Percentiles rank a stretch among this genome's conserved stretches.
These are phyloP conservation scores for Syngnathoides biaculeatus DNA, from an alignment of 2,113 vertebrate species.

Conservation along the genomic window DNA sequence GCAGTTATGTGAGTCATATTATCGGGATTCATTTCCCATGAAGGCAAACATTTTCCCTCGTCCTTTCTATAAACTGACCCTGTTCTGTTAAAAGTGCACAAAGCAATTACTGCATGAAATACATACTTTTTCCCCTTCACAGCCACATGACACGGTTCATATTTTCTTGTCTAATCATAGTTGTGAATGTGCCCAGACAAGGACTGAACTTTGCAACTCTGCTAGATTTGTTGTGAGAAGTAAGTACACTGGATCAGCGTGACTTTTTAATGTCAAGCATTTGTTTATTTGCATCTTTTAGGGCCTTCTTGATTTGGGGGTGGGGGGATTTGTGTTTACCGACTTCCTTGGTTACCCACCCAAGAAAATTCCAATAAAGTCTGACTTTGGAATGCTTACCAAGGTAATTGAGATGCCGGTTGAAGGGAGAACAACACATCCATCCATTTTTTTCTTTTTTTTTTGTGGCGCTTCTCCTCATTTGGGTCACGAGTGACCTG, in stretches of 20 bases:
- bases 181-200: conserved; percentile 50
- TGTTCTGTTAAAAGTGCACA: conserved; percentile 39
- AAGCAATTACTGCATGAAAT: conserved; percentile 31
- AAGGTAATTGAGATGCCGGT: neutral
- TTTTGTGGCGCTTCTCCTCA: neutral
- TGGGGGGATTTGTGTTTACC: neutral
- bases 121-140: conserved; percentile 21
- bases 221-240: conserved; percentile 60
- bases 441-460: neutral
- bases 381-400: neutral
- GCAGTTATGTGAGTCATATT: conserved; percentile 15
- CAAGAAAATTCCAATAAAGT: neutral
- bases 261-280: conserved; percentile 23
- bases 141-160: conserved; percentile 28
- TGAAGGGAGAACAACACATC: neutral
- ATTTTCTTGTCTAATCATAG: conserved; percentile 60
- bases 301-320: conserved; percentile 1
- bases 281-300: conserved; percentile 16
- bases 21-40: conserved; percentile 20
- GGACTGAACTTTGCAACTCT: conserved; percentile 29
- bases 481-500: neutral
- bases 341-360: neutral
- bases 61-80: conserved; percentile 13
- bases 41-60: conserved; percentile 21
- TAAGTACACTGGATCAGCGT: conserved; percentile 38